These are phyloP conservation scores for Dorcus hopei DNA, from an alignment of 2,888 invertebrate genomes.

Conservation along the genomic window DNA sequence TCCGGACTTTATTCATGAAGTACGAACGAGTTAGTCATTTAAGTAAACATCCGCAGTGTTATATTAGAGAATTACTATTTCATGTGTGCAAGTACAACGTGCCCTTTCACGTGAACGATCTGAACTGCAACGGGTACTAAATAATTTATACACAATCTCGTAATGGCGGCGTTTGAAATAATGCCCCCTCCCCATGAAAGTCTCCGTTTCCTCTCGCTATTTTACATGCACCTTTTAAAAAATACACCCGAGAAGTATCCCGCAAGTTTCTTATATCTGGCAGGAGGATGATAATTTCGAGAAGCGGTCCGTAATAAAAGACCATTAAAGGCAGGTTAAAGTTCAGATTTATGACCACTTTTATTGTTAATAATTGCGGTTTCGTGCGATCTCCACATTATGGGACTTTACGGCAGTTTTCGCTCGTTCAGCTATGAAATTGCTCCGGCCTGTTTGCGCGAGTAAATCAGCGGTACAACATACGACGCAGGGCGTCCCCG, in stretches of 20 bases:
- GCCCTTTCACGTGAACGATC: too few species aligned
- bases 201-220: not conserved
- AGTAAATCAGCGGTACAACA: slow-evolving; percentile 6
- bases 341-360: slow-evolving; percentile 39
- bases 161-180: not conserved
- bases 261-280: not conserved
- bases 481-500: not conserved
- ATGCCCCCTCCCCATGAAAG: not conserved
- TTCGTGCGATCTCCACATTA: slow-evolving; percentile 25
- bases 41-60: too few species aligned
- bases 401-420: slow-evolving; percentile 11
- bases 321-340: slow-evolving; percentile 34
- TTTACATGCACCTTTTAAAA: too few species aligned
- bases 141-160: not conserved
- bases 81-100: too few species aligned
- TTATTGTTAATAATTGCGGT: slow-evolving; percentile 43
- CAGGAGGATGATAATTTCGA: not conserved
- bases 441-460: slow-evolving; percentile 1
- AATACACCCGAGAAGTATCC: not conserved
- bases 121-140: not conserved
- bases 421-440: slow-evolving; percentile 6
- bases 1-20: too few species aligned
- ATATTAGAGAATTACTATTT: too few species aligned
- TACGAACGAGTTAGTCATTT: too few species aligned
- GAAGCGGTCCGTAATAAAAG: slow-evolving; percentile 30